Percentiles rank a stretch among this genome's conserved stretches.
These are phyloP conservation scores for Clitarchus hookeri DNA, from an alignment of 2,888 invertebrate genomes.

Conservation along the genomic window DNA sequence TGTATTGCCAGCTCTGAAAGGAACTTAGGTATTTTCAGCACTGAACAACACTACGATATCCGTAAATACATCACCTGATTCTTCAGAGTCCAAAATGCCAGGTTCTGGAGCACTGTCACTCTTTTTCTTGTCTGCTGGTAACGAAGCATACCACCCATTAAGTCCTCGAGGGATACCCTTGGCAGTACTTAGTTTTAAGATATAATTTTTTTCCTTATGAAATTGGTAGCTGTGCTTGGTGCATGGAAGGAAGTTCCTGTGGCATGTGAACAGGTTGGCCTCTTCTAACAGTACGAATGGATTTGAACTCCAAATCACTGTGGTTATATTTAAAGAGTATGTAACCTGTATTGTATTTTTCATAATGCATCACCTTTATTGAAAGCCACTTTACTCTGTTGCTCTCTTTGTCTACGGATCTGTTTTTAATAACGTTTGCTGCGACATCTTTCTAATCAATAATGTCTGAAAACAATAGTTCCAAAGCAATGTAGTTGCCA, in stretches of 20 bases:
- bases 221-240: not conserved
- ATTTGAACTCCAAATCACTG: not conserved
- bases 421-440: not conserved
- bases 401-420: not conserved
- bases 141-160: not conserved
- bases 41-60: not conserved
- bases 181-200: not conserved
- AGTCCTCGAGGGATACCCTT: not conserved
- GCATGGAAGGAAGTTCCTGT: not conserved
- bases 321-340: not conserved
- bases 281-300: not conserved
- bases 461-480: too few relatives aligned
- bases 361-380: not conserved
- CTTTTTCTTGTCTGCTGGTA: not conserved
- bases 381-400: not conserved
- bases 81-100: not conserved
- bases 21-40: not conserved
- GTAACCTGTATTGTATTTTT: not conserved
- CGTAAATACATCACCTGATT: not conserved
- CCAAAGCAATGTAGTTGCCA: too few relatives aligned
- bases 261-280: not conserved
- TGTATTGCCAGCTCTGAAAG: not conserved
- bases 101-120: not conserved
- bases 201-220: not conserved
- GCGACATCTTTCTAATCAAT: too few relatives aligned